Percentiles rank a stretch among this genome's conserved stretches.
These are phyloP conservation scores for Nudaria mundana DNA, from an alignment of 2,888 invertebrate genomes.

Conservation along the genomic window DNA sequence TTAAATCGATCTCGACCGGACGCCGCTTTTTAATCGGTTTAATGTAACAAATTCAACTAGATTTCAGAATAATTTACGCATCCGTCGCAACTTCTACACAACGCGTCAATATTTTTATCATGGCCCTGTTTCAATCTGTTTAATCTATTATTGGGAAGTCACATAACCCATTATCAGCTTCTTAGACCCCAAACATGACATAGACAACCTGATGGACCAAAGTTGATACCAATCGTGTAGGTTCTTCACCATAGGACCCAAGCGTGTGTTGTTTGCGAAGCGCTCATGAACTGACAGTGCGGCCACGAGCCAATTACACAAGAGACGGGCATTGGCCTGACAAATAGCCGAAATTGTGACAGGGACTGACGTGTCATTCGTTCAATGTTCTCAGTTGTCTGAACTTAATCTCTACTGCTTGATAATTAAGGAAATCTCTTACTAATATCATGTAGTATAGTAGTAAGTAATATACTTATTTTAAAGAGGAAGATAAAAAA, in stretches of 20 bases:
- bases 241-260: constrained; percentile 60
- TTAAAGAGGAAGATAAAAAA: neutral
- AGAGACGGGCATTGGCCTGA: constrained; percentile 56
- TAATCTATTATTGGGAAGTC: too few relatives aligned
- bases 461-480: neutral
- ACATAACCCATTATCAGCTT: too few relatives aligned
- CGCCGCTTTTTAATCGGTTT: constrained; percentile 58
- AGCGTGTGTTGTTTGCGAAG: constrained; percentile 78
- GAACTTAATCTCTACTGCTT: too few relatives aligned
- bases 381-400: too few relatives aligned
- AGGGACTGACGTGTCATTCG: constrained; percentile 63
- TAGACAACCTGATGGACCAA: constrained; percentile 18
- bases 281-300: constrained; percentile 57
- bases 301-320: constrained; percentile 60
- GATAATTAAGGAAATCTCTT: too few relatives aligned
- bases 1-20: constrained; percentile 57
- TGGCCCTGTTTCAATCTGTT: too few relatives aligned
- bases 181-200: constrained; percentile 17
- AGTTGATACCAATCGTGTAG: constrained; percentile 65
- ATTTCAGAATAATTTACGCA: constrained; percentile 62
- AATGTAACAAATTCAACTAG: constrained; percentile 16
- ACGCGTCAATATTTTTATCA: too few relatives aligned
- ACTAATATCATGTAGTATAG: too few relatives aligned
- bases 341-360: constrained; percentile 51
- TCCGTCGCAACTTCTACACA: constrained; percentile 66